Percentiles rank a stretch among this genome's conserved stretches.
These are phyloP conservation scores for Beris chalybata DNA, from an alignment of 2,888 invertebrate genomes.

Conservation along the genomic window DNA sequence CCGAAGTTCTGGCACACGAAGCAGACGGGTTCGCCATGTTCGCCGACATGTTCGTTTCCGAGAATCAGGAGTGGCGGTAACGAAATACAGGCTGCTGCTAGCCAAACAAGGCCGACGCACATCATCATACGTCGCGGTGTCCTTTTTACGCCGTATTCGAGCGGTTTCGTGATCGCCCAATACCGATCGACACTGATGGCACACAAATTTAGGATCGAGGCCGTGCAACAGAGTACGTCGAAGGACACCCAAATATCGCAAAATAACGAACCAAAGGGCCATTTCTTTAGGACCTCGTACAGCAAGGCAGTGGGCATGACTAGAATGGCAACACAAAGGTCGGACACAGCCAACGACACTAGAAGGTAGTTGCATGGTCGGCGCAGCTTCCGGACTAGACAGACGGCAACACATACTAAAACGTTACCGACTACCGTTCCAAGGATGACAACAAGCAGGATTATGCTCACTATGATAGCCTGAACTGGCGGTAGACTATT, in stretches of 20 bases:
- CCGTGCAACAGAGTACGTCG: constrained; percentile 96
- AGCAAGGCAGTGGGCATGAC: constrained; percentile 98
- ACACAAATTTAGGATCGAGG: constrained; percentile 97
- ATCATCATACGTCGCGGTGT: constrained; percentile 90
- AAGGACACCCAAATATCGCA: constrained; percentile 97
- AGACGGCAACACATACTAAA: constrained; percentile 92
- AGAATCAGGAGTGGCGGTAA: constrained; percentile 87
- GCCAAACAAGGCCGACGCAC: constrained; percentile 90
- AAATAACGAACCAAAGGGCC: constrained; percentile 89
- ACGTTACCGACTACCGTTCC: constrained; percentile 87
- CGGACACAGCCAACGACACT: constrained; percentile 94
- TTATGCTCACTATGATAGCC: constrained; percentile 70
- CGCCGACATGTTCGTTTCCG: constrained; percentile 77
- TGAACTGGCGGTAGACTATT: constrained; percentile 48
- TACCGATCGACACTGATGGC: constrained; percentile 98
- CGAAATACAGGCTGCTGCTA: constrained; percentile 90
- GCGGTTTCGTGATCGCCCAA: constrained; percentile 87
- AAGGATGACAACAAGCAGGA: constrained; percentile 74
- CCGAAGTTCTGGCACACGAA: constrained; percentile 91
- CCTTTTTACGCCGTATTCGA: constrained; percentile 93
- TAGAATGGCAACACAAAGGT: constrained; percentile 90
- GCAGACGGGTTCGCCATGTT: constrained; percentile 68
- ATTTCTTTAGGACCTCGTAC: constrained; percentile 88
- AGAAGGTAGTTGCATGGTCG: constrained; percentile 89
- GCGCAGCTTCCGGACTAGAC: constrained; percentile 87